phyloP scores from a whole-genome alignment of 2,113 vertebrate genomes.

The Collichthys lucidus region DNA sequence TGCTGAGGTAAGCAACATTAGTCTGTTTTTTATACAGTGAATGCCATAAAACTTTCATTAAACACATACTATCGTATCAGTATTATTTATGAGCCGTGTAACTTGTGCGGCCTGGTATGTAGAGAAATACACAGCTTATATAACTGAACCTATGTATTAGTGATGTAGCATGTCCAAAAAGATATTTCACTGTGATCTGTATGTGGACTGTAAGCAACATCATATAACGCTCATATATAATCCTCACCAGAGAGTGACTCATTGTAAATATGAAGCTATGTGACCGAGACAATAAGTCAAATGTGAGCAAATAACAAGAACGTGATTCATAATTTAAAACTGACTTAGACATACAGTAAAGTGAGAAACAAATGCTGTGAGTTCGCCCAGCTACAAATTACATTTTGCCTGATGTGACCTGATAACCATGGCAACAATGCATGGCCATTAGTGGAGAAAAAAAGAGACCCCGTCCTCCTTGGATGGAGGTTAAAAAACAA shows the following conservation, averaged over 20 bases:
- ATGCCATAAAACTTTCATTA: not conserved
- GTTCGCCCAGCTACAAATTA: constrained; percentile 22
- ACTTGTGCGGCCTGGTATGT: not conserved
- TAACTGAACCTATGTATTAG: not conserved
- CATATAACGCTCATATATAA: not conserved
- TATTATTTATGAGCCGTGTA: not conserved
- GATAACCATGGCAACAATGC: constrained; percentile 69
- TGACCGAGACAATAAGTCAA: not conserved
- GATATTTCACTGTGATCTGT: not conserved
- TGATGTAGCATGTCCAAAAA: not conserved
- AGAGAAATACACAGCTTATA: not conserved
- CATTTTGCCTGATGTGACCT: constrained; percentile 29
- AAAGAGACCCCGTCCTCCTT: not conserved
- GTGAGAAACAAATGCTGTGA: constrained; percentile 5
- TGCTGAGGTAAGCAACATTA: too few species aligned
- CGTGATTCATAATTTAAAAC: not conserved
- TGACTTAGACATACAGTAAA: not conserved
- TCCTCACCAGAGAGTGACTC: not conserved
- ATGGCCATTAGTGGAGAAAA: constrained; percentile 20
- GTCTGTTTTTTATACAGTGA: not conserved
- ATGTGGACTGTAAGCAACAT: not conserved
- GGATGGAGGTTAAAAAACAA: constrained; percentile 30
- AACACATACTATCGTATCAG: not conserved
- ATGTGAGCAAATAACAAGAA: not conserved
- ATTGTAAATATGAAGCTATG: not conserved